A percentile compares a stretch with the other conserved stretches of the same genome.
phyloP scores from a whole-genome alignment of 2,797 vertebrate species.

The Chiroxiphia lanceolata region DNA sequence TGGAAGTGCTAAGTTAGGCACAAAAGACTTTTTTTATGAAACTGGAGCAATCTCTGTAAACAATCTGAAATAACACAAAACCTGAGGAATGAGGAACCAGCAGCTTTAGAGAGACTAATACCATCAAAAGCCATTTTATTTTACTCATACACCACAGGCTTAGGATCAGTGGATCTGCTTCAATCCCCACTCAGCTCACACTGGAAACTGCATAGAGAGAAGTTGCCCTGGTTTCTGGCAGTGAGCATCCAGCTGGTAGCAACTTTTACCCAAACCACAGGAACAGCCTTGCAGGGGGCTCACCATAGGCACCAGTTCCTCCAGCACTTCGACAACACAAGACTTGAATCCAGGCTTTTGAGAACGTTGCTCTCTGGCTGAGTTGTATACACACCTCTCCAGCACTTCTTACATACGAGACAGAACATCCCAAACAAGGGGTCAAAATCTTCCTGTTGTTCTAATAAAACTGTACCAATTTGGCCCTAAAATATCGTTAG shows the following conservation, averaged over 20 bases:
- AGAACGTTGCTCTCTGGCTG: neutral
- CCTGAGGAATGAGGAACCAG: neutral
- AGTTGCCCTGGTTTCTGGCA: neutral
- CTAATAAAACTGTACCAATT: neutral
- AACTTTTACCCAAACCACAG: neutral
- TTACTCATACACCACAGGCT: neutral
- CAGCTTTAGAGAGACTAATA: neutral
- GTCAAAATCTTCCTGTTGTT: neutral
- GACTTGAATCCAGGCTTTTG: neutral
- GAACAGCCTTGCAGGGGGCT: neutral
- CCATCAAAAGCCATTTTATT: neutral
- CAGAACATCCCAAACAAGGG: neutral
- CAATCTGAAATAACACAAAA: neutral
- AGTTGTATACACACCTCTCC: neutral
- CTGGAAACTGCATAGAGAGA: neutral
- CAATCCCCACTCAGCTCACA: neutral
- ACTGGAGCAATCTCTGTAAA: neutral
- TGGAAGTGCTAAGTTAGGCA: neutral
- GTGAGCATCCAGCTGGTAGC: neutral
- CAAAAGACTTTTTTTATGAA: neutral
- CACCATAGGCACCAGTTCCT: neutral
- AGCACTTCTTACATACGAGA: neutral
- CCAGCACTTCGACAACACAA: neutral
- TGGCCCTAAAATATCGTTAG: neutral
- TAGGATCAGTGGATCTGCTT: neutral